Evolutionary conservation across 1,140 invertebrate species (phyloP).

Genomic region (Brachionus rubens): DNA sequence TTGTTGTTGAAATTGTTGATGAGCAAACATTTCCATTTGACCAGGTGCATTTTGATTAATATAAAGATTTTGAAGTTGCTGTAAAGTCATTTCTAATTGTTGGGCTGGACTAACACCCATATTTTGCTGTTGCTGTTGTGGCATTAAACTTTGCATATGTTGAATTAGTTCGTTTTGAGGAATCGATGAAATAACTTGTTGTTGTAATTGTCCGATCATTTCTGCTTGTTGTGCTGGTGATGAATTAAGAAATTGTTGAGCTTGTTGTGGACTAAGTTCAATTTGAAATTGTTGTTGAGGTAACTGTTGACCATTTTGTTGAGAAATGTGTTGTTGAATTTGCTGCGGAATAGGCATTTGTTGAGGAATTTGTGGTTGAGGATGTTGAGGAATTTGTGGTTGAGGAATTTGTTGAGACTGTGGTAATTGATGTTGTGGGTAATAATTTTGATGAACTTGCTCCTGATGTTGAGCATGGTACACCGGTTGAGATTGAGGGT

Average conservation of each 20-base stretch:
- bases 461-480: neutral
- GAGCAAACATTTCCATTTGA: neutral
- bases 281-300: slow-evolving; percentile 3
- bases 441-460: neutral
- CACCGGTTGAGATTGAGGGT: no score
- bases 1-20: slow-evolving; percentile 30
- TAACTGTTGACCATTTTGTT: neutral
- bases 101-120: neutral
- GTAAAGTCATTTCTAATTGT: slow-evolving; percentile 20
- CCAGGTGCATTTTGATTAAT: neutral
- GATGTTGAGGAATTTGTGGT: neutral
- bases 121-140: slow-evolving; percentile 13
- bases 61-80: neutral
- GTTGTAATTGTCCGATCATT: slow-evolving; percentile 3
- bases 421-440: no score
- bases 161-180: neutral
- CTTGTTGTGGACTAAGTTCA: neutral
- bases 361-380: neutral
- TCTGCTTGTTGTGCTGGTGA: slow-evolving; percentile 11
- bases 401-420: neutral
- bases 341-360: neutral
- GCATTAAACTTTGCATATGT: no score
- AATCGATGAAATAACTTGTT: neutral
- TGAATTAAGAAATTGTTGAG: slow-evolving; percentile 21
- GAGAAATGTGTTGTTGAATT: neutral